phyloP scores from a whole-genome alignment of 2,797 vertebrate species.

The Ispidina picta region DNA sequence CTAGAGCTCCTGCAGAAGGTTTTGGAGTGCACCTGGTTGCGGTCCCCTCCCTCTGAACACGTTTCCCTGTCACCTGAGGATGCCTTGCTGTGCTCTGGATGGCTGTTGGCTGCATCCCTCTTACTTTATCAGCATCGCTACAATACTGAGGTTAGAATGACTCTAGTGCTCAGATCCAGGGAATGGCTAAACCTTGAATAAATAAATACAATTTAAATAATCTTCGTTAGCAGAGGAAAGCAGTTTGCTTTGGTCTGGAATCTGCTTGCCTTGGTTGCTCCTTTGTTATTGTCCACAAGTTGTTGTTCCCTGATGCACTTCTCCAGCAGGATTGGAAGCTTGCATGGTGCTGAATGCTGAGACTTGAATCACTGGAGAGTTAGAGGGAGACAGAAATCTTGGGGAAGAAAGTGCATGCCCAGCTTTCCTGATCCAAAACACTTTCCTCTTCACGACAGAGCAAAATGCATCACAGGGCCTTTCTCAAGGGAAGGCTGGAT shows the following conservation, averaged over 20 bases:
- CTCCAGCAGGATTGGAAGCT: not conserved
- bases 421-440: not conserved
- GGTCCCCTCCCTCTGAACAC: conserved; percentile 32
- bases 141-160: conserved; percentile 84
- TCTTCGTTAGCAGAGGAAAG: not conserved
- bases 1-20: conserved; percentile 87
- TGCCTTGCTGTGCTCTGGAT: conserved; percentile 84
- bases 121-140: conserved; percentile 83
- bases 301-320: not conserved
- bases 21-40: conserved; percentile 76
- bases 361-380: not conserved
- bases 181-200: not conserved
- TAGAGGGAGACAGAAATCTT: not conserved
- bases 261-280: not conserved
- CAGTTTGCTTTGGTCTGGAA: not conserved
- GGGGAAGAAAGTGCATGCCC: not conserved
- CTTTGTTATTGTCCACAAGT: not conserved
- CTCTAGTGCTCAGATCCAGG: not conserved
- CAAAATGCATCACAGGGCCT: not conserved
- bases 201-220: not conserved
- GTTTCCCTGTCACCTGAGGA: conserved; percentile 52
- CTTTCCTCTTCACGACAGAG: not conserved
- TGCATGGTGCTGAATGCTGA: not conserved
- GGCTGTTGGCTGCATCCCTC: conserved; percentile 88
- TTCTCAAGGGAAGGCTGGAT: not conserved